Evolutionary conservation across 2,113 vertebrate genomes (phyloP).

Genomic region (Stigmatopora nigra): DNA sequence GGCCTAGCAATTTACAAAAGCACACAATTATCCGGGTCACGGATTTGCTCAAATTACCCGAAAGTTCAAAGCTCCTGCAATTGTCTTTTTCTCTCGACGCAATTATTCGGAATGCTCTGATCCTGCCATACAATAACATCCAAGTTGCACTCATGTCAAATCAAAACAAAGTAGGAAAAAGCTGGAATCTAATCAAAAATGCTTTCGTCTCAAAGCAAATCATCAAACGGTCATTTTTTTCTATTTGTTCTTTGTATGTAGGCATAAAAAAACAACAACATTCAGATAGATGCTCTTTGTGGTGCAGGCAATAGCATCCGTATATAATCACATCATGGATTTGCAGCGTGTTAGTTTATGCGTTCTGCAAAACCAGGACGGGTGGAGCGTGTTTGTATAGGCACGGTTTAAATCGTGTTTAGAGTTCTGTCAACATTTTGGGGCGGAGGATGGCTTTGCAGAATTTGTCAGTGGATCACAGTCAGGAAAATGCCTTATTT

Average conservation of each 20-base stretch:
- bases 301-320: conserved; percentile 54
- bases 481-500: neutral
- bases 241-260: neutral
- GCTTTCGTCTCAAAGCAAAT: conserved; percentile 37
- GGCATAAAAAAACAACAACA: conserved; percentile 28
- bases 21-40: neutral
- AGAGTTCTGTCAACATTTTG: conserved; percentile 40
- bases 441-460: conserved; percentile 14
- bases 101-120: conserved; percentile 19
- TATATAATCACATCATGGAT: conserved; percentile 37
- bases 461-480: conserved; percentile 17
- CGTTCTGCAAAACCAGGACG: conserved; percentile 14
- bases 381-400: conserved; percentile 17
- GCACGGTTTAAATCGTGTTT: conserved; percentile 26
- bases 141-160: neutral
- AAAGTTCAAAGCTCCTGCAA: neutral
- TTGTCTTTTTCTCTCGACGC: neutral
- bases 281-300: conserved; percentile 50
- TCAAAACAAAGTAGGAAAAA: neutral
- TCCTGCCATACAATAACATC: conserved; percentile 10
- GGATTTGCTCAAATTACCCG: neutral
- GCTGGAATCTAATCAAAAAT: conserved; percentile 20
- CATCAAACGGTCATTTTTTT: conserved; percentile 7
- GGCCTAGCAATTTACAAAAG: no score
- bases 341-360: conserved; percentile 28